Evolutionary conservation across 1,140 invertebrate genomes (phyloP).

Genomic region (Drosophila rufa): DNA sequence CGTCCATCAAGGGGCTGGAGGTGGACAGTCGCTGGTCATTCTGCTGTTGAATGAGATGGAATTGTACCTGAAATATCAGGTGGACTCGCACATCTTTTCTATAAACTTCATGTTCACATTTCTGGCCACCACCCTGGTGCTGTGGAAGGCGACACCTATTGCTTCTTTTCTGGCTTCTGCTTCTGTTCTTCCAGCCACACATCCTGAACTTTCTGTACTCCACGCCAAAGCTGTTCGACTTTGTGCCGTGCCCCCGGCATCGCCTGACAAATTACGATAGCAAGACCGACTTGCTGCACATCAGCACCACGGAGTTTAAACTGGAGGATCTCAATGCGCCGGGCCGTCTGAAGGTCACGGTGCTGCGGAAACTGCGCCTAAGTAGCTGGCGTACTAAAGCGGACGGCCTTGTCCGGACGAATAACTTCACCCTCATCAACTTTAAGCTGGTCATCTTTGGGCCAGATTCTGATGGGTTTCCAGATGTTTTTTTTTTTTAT

Average conservation of each 20-base stretch:
- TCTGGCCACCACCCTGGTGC: constrained; percentile 92
- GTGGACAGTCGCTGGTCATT: constrained; percentile 98
- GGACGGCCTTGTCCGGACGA: constrained; percentile 89
- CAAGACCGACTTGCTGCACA: constrained; percentile 90
- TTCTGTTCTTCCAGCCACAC: constrained; percentile 98
- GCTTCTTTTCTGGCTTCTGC: constrained; percentile 99
- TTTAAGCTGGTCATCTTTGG: constrained; percentile 93
- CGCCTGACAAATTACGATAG: constrained; percentile 95
- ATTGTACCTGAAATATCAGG: constrained; percentile 89
- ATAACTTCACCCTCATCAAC: constrained; percentile 98
- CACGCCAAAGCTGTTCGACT: constrained; percentile 97
- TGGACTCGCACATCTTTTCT: constrained; percentile 91
- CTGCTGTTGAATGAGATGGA: constrained; percentile 95
- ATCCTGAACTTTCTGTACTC: constrained; percentile 99
- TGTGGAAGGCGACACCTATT: constrained; percentile 99
- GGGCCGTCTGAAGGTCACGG: constrained; percentile 88
- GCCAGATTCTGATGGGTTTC: constrained; percentile 89
- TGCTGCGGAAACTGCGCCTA: constrained; percentile 89
- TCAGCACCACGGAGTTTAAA: constrained; percentile 91
- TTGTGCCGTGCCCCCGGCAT: constrained; percentile 96
- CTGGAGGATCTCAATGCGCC: constrained; percentile 88
- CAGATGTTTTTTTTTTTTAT: constrained; percentile 90
- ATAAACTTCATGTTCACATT: constrained; percentile 98
- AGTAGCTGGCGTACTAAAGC: constrained; percentile 89
- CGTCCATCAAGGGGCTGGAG: constrained; percentile 99